phyloP scores from a whole-genome alignment of 2,888 invertebrate genomes.

The Drosophila mettleri region DNA sequence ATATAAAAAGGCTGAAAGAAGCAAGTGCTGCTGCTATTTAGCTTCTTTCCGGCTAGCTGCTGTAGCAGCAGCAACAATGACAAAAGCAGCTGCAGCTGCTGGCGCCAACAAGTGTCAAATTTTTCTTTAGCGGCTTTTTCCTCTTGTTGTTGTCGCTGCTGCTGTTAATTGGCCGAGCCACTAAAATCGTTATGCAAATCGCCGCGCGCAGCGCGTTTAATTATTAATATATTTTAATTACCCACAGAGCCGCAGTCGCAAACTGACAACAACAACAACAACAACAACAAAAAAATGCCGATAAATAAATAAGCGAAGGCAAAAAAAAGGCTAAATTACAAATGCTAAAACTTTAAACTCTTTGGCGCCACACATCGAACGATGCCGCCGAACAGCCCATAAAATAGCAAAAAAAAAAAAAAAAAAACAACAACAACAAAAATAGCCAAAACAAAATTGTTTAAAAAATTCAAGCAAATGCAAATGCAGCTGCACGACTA shows the following conservation, averaged over 20 bases:
- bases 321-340: conserved; percentile 58
- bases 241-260: conserved; percentile 15
- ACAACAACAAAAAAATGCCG: conserved; percentile 10
- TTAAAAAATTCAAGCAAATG: conserved; percentile 1
- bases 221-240: conserved; percentile 81
- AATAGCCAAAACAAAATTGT: neutral
- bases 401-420: conserved; percentile 27
- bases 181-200: conserved; percentile 53
- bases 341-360: conserved; percentile 75
- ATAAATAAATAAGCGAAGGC: conserved; percentile 10
- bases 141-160: conserved; percentile 18
- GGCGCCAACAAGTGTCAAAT: conserved; percentile 81
- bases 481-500: neutral
- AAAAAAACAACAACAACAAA: neutral
- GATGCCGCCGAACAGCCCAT: conserved; percentile 43
- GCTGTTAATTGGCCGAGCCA: conserved; percentile 62
- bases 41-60: no score
- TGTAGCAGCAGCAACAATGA: conserved; percentile 19
- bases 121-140: conserved; percentile 32
- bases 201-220: conserved; percentile 61
- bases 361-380: conserved; percentile 74
- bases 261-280: conserved; percentile 2
- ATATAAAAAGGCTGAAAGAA: neutral
- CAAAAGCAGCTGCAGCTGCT: conserved; percentile 21
- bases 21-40: neutral